Evolutionary conservation across 1,140 invertebrate genomes (phyloP).

Genomic region (Adelges cooleyi): DNA sequence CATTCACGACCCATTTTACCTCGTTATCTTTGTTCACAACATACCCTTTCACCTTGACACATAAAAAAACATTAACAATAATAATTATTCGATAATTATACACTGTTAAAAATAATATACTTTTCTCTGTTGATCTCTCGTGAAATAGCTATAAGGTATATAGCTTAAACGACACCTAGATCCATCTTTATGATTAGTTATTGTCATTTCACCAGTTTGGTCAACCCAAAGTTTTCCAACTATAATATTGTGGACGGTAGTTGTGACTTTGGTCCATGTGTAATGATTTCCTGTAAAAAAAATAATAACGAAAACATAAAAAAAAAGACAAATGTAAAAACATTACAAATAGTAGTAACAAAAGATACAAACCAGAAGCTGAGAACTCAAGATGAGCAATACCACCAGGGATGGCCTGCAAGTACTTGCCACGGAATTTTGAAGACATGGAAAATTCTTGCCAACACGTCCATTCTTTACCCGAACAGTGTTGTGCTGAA

Average conservation of each 20-base stretch:
- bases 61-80: not conserved
- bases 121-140: conserved; percentile 75
- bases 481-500: conserved; percentile 84
- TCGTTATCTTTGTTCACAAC: conserved; percentile 50
- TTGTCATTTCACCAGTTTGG: conserved; percentile 98
- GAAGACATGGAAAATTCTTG: conserved; percentile 98
- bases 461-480: conserved; percentile 80
- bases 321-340: not conserved
- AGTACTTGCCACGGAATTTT: conserved; percentile 96
- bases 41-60: conserved; percentile 57
- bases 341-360: not conserved
- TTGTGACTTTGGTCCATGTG: conserved; percentile 96
- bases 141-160: conserved; percentile 96
- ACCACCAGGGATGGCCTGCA: conserved; percentile 84
- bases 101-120: conserved; percentile 41
- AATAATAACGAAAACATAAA: not conserved
- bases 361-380: conserved; percentile 38
- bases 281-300: conserved; percentile 66
- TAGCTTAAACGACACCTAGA: conserved; percentile 93
- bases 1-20: conserved; percentile 70
- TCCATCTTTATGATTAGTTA: conserved; percentile 73
- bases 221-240: conserved; percentile 99
- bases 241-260: conserved; percentile 98
- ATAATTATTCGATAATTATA: not conserved
- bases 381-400: conserved; percentile 69